Evolutionary conservation across 2,888 invertebrate species (phyloP).

Genomic region (Lampropteryx suffumata): DNA sequence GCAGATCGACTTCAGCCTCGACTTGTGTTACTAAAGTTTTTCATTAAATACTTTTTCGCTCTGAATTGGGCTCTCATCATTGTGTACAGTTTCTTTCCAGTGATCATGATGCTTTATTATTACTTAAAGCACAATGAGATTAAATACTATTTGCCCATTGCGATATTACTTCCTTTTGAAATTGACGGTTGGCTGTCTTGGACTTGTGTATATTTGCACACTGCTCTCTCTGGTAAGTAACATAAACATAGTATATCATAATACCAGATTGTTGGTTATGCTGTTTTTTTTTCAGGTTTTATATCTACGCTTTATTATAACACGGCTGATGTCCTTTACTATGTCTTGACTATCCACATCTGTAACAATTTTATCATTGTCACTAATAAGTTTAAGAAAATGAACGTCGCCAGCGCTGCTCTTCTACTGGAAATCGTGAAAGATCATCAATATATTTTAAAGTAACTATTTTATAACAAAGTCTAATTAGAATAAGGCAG

Average conservation of each 20-base stretch:
- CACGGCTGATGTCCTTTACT: conserved; percentile 61
- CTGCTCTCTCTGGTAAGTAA: conserved; percentile 58
- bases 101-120: conserved; percentile 50
- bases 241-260: too few relatives aligned
- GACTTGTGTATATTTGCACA: conserved; percentile 52
- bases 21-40: conserved; percentile 45
- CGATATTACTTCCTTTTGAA: conserved; percentile 59
- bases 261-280: too few relatives aligned
- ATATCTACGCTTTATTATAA: conserved; percentile 58
- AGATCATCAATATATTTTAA: conserved; percentile 62
- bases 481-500: too few relatives aligned
- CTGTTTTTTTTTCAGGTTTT: conserved; percentile 61
- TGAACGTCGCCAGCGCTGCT: conserved; percentile 39
- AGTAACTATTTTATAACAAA: conserved; percentile 49
- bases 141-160: conserved; percentile 54
- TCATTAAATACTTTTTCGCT: conserved; percentile 61
- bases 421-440: conserved; percentile 49
- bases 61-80: conserved; percentile 58
- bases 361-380: conserved; percentile 60
- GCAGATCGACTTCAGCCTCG: conserved; percentile 43
- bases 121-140: conserved; percentile 46
- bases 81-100: conserved; percentile 63
- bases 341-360: conserved; percentile 59
- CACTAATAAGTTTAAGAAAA: conserved; percentile 47
- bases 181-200: conserved; percentile 55